Evolutionary conservation across 2,113 vertebrate species (phyloP), one percentile per base, ranked within the genome.

Genomic region (Cephalopterus ornatus): DNA sequence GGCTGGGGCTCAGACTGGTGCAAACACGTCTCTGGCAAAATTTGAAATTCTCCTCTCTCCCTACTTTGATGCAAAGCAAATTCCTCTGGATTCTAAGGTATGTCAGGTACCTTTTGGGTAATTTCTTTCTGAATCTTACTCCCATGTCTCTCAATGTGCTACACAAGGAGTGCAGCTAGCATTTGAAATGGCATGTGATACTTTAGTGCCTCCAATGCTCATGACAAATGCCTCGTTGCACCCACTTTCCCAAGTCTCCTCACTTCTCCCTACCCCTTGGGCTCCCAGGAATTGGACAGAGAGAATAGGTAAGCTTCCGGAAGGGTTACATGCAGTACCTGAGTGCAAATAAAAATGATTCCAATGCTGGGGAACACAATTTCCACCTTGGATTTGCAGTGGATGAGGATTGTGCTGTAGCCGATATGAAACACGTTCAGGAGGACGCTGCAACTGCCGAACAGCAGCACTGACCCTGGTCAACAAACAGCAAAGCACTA

Each of bases 381-480:
- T 24, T 98, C 95, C 9, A 98, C 67, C 5, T 66, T 77, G 1
- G 98, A 97, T 62, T 97, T 98, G 94, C 99, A 99, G 8, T 97
- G 87, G 47, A 55, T 66, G 92, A 98, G 97, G 44, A 96, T 95
- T 9, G 97, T 3, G 16, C 96, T 81, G 50, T 99, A 98, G 13
- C 98, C 98, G 5, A 98, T 97, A 39, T 96, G 98, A 97, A 98
- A 99, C 73, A 98, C 9, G 2, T 97, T 97, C 87, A 99, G 98
- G 85, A 98, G 96, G 89, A 99, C 8, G 39, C 98, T 99, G 97
- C 98, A 98, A 19, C 55, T 96, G 52, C 98, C 98, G 0, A 99
- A 99, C 22, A 99, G 96, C 62, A 98, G 28, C 37, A 99, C 97
- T n/a, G 98, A 99, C 66, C 98, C 99, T 99, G 97, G 56, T n/a